Base-by-base conservation (phyloP, 2,797 vertebrate genomes). In the Enteromius fasciolatus region DNA sequence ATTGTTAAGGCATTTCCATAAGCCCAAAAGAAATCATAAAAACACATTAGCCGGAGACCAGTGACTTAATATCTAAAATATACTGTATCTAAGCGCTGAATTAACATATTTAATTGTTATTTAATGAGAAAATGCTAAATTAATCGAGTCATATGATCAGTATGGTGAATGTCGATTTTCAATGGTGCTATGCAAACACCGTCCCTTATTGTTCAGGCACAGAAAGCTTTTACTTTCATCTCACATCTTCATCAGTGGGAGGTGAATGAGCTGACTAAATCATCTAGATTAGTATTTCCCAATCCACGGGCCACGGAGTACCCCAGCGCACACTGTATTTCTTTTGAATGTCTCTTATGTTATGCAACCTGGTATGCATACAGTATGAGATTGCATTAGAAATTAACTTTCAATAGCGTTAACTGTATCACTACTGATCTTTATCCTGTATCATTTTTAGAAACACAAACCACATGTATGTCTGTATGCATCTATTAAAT, bases 221-320 rank as follows among this genome's bases (percentile, higher is more conserved):
- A 76, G n/a, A 63, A 46, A 63, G 7, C 25, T 28, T 39, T 20
- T 50, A 5, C 41, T 50, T 20, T 69, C 67, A 20, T 72, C 46
- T 76, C 74, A 61, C n/a, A 76, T 76, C 57, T 76, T 36, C 54
- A 10, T 76, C 73, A 28, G 31, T 44, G 23, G 33, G 54, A 61
- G 39, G 8, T 31, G 36, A 63, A 76, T 46, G 74, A 59, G 39
- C 52, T n/a, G 74, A 63, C 54, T 59, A 39, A 63, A 44, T 63
- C n/a, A 59, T 59, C n/a, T 44, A 74, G 48, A 48, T 76, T 36
- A 61, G 54, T 59, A 46, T 76, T 46, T 76, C 52, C 54, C 57
- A 63, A 76, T 63, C 23, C 74, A 76, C 15, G 7, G 52, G 36
- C 15, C 74, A 28, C 0, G 12, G 54, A 25, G 52, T 57, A 25